Percentiles rank a stretch among this genome's conserved stretches.
These are phyloP conservation scores for Drosophila birchii DNA, from an alignment of 2,888 invertebrate species.

Conservation along the genomic window DNA sequence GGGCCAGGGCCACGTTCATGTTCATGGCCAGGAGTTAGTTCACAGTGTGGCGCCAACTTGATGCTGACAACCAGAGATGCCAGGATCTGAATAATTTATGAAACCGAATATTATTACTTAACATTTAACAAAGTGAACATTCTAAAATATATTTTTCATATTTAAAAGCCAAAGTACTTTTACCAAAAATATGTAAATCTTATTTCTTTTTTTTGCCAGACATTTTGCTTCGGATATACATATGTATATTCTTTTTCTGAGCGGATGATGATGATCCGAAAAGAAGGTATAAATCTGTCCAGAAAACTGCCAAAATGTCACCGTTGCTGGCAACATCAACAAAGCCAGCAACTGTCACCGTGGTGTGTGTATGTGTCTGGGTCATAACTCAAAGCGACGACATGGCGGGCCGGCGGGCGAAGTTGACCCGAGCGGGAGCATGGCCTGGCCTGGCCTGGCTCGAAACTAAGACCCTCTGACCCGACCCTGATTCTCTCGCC, in stretches of 20 bases:
- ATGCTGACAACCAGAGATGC: conserved; percentile 50
- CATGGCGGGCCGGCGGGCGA: conserved; percentile 22
- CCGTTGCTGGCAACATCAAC: conserved; percentile 25
- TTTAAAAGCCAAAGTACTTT: background rate
- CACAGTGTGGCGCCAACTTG: conserved; percentile 56
- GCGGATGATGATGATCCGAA: background rate
- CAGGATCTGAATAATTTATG: background rate
- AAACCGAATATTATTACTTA: background rate
- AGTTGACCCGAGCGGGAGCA: conserved; percentile 26
- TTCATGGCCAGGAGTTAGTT: conserved; percentile 10
- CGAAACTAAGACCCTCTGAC: conserved; percentile 30
- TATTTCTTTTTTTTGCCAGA: no score
- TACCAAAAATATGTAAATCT: background rate
- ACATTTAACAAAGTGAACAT: no score
- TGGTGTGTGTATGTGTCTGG: conserved; percentile 40
- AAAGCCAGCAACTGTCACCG: conserved; percentile 57
- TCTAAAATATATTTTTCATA: background rate
- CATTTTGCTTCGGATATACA: no score
- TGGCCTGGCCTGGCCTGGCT: conserved; percentile 23
- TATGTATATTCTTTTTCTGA: background rate
- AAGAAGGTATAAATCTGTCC: conserved; percentile 18
- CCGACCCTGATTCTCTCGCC: conserved; percentile 1
- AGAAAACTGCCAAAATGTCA: conserved; percentile 19
- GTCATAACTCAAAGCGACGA: conserved; percentile 67
- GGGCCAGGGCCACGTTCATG: conserved; percentile 19